Evolutionary conservation across 2,888 invertebrate genomes (phyloP).

Genomic region (Mesorhabditis sp.): DNA sequence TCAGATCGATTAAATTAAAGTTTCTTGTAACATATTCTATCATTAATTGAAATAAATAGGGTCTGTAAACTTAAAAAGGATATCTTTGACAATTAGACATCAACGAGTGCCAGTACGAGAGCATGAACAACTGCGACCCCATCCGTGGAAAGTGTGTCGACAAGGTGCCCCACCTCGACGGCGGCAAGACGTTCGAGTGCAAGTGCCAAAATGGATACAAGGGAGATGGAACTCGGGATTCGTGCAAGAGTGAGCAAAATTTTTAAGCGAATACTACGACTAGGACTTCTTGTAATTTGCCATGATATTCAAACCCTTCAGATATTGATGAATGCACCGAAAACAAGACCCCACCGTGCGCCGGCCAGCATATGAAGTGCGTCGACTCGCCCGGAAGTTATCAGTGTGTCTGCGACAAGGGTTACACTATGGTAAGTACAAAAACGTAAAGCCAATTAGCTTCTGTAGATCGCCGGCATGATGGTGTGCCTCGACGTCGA

Average conservation of each 20-base stretch:
- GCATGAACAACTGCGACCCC: slow-evolving; percentile 5
- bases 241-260: background rate
- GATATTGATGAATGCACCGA: background rate
- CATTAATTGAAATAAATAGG: too few species aligned
- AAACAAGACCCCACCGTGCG: background rate
- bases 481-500: background rate
- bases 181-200: background rate
- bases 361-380: slow-evolving; percentile 2
- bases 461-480: background rate
- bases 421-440: background rate
- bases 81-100: background rate
- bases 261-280: too few species aligned
- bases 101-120: background rate
- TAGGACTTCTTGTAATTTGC: too few species aligned
- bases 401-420: background rate
- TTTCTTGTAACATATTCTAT: too few species aligned
- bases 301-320: background rate
- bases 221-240: background rate
- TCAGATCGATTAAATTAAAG: too few species aligned
- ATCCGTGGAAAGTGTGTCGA: background rate
- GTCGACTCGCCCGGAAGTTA: background rate
- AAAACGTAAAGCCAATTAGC: background rate
- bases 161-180: background rate
- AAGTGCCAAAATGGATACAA: background rate
- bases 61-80: too few species aligned